Conservation (phyloP, 2,797 vertebrate species). For the Phylloscopus collybita region DNA sequence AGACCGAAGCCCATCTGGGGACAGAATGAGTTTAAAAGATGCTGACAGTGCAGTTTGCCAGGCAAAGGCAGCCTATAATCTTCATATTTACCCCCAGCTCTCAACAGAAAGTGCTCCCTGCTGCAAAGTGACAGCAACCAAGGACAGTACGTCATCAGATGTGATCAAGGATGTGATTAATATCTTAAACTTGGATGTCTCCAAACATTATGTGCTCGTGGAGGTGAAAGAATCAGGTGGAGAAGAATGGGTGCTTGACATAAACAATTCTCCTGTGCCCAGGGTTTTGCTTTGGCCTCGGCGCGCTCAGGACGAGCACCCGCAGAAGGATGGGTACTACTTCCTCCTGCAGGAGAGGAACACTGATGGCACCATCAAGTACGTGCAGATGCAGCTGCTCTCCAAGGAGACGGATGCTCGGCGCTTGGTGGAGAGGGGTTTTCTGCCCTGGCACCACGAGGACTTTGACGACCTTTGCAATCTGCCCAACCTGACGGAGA, state of each 20-base stretch:
- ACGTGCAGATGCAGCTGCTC: slow-evolving; percentile 84
- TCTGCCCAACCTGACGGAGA: slow-evolving; percentile 89
- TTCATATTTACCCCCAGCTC: slow-evolving; percentile 93
- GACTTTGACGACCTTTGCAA: slow-evolving; percentile 95
- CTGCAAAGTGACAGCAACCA: slow-evolving; percentile 87
- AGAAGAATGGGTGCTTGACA: slow-evolving; percentile 96
- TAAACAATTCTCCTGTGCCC: slow-evolving; percentile 91
- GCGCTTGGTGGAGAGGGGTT: slow-evolving; percentile 88
- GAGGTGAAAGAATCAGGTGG: slow-evolving; percentile 97
- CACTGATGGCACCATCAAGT: slow-evolving; percentile 88
- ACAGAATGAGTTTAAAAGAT: slow-evolving; percentile 97
- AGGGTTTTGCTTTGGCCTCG: slow-evolving; percentile 95
- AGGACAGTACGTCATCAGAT: slow-evolving; percentile 87
- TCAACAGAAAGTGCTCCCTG: slow-evolving; percentile 81
- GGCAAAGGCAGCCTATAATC: slow-evolving; percentile 84
- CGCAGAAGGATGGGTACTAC: slow-evolving; percentile 90
- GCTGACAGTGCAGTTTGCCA: slow-evolving; percentile 80
- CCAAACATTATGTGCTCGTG: slow-evolving; percentile 88
- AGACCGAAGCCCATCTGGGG: slow-evolving; percentile 87
- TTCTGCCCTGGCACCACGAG: slow-evolving; percentile 89
- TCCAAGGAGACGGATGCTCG: slow-evolving; percentile 82
- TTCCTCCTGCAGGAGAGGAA: slow-evolving; percentile 93
- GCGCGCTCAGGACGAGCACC: slow-evolving; percentile 91
- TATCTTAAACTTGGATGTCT: slow-evolving; percentile 83
- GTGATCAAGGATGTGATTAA: slow-evolving; percentile 78